Evolutionary conservation across 2,797 vertebrate species (phyloP).

Genomic region (Sebastes vulpes): DNA sequence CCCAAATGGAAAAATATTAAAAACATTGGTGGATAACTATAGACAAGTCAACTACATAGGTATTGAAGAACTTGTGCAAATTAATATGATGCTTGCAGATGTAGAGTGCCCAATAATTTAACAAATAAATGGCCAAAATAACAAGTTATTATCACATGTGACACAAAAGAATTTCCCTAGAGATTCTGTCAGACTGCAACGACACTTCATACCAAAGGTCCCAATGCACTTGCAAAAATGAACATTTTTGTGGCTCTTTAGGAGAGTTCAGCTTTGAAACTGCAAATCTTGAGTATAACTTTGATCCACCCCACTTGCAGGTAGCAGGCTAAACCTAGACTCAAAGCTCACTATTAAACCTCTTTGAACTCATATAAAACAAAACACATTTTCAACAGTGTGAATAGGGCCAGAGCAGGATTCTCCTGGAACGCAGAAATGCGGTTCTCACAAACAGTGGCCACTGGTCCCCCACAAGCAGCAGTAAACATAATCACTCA

Average conservation of each 20-base stretch:
- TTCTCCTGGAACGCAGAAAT: constrained; percentile 43
- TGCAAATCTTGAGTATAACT: background rate
- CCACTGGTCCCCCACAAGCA: constrained; percentile 68
- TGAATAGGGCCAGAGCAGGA: constrained; percentile 40
- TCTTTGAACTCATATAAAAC: constrained; percentile 44
- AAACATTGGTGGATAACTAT: background rate
- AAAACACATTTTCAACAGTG: constrained; percentile 45
- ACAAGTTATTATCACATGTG: background rate
- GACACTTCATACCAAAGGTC: background rate
- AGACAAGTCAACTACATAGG: background rate
- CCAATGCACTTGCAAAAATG: background rate
- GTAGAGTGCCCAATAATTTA: background rate
- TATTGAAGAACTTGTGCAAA: background rate
- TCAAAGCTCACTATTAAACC: constrained; percentile 37
- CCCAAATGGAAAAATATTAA: background rate
- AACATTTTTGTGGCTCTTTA: background rate
- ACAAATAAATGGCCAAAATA: background rate
- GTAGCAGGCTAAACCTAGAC: constrained; percentile 17
- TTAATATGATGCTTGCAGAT: background rate
- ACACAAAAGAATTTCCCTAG: background rate
- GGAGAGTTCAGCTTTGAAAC: constrained; percentile 6
- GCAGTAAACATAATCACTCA: constrained; percentile 77
- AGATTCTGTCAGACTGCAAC: background rate
- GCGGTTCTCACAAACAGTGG: constrained; percentile 64
- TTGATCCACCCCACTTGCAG: constrained; percentile 28